These are phyloP conservation scores for Polydesmus complanatus DNA, from an alignment of 2,888 invertebrate species.

Conservation along the genomic window DNA sequence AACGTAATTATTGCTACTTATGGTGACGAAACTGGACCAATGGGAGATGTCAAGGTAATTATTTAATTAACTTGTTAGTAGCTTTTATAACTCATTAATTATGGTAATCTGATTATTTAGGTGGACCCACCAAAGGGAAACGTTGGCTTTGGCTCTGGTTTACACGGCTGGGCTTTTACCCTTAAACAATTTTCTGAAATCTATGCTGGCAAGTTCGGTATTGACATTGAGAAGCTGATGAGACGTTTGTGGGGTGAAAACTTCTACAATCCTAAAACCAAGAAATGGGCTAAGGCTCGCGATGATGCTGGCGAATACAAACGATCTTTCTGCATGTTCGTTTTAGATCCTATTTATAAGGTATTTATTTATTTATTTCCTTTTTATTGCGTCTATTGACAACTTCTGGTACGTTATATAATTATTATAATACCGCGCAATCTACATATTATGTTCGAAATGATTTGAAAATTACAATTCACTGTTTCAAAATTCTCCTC, in stretches of 20 bases:
- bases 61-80: not conserved
- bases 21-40: constrained; percentile 91
- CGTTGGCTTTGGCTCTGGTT: constrained; percentile 98
- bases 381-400: too few species aligned
- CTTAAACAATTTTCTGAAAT: constrained; percentile 98
- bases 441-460: too few species aligned
- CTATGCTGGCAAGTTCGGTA: constrained; percentile 98
- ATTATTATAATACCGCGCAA: too few species aligned
- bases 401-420: too few species aligned
- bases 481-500: not conserved
- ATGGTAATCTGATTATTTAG: constrained; percentile 29
- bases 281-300: constrained; percentile 94
- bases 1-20: constrained; percentile 99
- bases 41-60: constrained; percentile 92
- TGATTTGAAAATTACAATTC: too few species aligned
- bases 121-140: constrained; percentile 95
- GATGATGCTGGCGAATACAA: constrained; percentile 65
- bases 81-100: not conserved
- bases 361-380: too few species aligned
- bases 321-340: constrained; percentile 97
- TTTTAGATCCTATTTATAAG: constrained; percentile 97
- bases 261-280: constrained; percentile 92
- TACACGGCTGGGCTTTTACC: constrained; percentile 99
- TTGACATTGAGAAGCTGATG: constrained; percentile 94
- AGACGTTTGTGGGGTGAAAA: constrained; percentile 91